Evolutionary conservation across 2,888 invertebrate species (phyloP), one percentile per base, ranked within the genome.

Genomic region (Dorcus hopei): DNA sequence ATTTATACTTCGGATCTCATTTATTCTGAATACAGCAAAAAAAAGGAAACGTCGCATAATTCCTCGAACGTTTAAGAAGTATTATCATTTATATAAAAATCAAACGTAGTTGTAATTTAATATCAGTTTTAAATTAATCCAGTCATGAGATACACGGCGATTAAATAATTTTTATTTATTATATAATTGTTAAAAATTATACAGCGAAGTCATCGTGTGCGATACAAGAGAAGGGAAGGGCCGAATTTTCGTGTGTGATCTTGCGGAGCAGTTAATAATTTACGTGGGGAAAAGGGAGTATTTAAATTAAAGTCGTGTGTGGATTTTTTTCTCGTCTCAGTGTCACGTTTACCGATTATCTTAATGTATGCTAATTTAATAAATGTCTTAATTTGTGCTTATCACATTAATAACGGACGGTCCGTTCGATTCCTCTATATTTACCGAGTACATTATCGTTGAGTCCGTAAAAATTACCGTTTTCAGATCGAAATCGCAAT

Each of bases 351-450:
- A 42, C 59, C 59, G 52, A 59, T 59, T 59, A 59, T 51, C 52
- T 59, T 59, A 59, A 59, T 59, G 52, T 59, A 59, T 59, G 59
- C 59, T 59, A 59, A 59, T 59, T 59, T 59, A 59, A 59, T 59
- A 59, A 59, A 59, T 59, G 59, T 59, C 59, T 59, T 59, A 51
- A 59, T 59, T 55, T 47, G 59, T 47, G 59, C 52, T 59, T 59
- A 51, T 52, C 52, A 45, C 54, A 52, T 59, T 59, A 59, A 54
- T 59, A 59, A 59, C 54, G 55, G 55, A 59, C 55, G 26, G 3
- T 33, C 26, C 26, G 26, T 33, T 33, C 26, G 26, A 33, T 33
- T 33, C 19, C 26, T 33, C 26, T 33, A 33, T 33, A 33, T 33
- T 33, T 33, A 33, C 26, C 26, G 0, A 33, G 26, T 6, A 33